Conservation (phyloP, 1,140 invertebrate species). For the Drosophila hydei region DNA sequence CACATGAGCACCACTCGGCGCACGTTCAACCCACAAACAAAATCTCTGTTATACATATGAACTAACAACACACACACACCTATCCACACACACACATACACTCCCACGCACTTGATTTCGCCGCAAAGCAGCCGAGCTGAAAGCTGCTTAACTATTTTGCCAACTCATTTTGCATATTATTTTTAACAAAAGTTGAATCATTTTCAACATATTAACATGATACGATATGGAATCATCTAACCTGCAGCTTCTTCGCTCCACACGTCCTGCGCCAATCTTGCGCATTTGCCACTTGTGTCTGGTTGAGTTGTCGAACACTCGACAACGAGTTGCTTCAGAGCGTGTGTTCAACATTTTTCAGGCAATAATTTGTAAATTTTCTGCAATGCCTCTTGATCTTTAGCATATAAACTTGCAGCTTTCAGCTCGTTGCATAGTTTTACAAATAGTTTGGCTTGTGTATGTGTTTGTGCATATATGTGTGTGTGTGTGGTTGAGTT, state of each 20-base stretch:
- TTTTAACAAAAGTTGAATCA: constrained; percentile 66
- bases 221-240: constrained; percentile 27
- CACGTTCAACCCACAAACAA: constrained; percentile 19
- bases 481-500: constrained; percentile 53
- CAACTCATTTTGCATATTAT: constrained; percentile 69
- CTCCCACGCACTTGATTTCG: constrained; percentile 30
- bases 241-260: neutral
- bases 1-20: constrained; percentile 30
- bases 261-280: constrained; percentile 5
- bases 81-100: constrained; percentile 7
- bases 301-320: constrained; percentile 48
- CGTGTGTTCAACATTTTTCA: constrained; percentile 48
- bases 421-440: constrained; percentile 42
- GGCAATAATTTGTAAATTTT: constrained; percentile 55
- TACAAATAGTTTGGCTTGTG: constrained; percentile 28
- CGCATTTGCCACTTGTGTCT: constrained; percentile 46
- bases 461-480: constrained; percentile 2
- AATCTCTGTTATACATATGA: constrained; percentile 10
- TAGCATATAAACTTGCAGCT: constrained; percentile 62
- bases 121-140: constrained; percentile 57
- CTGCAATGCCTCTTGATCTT: constrained; percentile 59
- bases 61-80: constrained; percentile 1
- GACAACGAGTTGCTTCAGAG: constrained; percentile 35
- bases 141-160: constrained; percentile 68
- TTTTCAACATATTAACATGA: constrained; percentile 59